Evolutionary conservation across 2,797 vertebrate genomes (phyloP), one percentile per base, ranked within the genome.

Genomic region (Helostoma temminkii): DNA sequence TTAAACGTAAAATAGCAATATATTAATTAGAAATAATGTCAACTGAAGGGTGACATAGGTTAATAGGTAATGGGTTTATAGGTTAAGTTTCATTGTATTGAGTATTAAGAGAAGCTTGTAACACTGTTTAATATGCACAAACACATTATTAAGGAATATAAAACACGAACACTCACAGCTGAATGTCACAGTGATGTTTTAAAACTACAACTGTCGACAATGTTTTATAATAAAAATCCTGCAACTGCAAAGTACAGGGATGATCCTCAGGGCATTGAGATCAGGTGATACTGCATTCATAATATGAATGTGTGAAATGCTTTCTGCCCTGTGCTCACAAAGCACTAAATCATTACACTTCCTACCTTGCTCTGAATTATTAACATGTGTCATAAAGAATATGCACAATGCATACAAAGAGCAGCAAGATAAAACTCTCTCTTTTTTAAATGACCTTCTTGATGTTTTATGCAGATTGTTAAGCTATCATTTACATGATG

Each of bases 401-500:
- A 41, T 53, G 45, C 43, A 37, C 3, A 22, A 50, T 54, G 37
- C 28, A 61, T 55, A 37, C 65, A 80, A 47, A 73, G 57, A 69
- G 48, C 48, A 47, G 9, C 1, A 2, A 52, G 45, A 47, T 67
- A 48, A 66, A 69, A 58, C 42, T 56, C n/a, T 57, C 39, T 57
- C 15, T 36, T 64, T 54, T 81, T 58, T 36, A 45, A 56, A 18
- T 66, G 56, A 59, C 37, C 52, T 54, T 65, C 48, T 83, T 76
- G 60, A 48, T 70, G 37, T 56, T 74, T 60, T 43, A 83, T 71
- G 42, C 12, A 15, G 10, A 12, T 50, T 68, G 32, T 53, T 43
- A 18, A 63, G 14, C 36, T 48, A 34, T 48, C 24, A 30, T 28
- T 16, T 65, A 21, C 32, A 71, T 59, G 61, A 67, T 50, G 47